Evolutionary conservation across 2,888 invertebrate species (phyloP).

Genomic region (Acronicta aceris): DNA sequence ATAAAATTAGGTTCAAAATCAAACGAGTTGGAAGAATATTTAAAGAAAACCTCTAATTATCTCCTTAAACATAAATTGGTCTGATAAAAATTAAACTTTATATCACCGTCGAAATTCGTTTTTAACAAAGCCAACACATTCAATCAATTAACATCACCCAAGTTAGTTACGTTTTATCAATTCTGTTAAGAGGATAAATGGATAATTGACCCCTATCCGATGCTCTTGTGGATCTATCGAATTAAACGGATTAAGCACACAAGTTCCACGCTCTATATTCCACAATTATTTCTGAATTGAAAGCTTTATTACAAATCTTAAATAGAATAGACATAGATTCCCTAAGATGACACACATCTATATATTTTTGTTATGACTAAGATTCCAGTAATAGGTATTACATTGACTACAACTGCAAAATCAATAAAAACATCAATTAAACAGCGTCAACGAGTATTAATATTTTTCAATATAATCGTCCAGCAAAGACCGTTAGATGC

Average conservation of each 20-base stretch:
- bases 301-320: conserved; percentile 48
- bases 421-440: conserved; percentile 12
- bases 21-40: background rate
- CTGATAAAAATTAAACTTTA: conserved; percentile 68
- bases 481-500: conserved; percentile 10
- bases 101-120: conserved; percentile 75
- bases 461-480: conserved; percentile 29
- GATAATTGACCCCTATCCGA: conserved; percentile 88
- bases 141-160: conserved; percentile 86
- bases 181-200: conserved; percentile 89
- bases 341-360: background rate
- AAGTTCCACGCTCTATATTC: conserved; percentile 76
- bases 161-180: conserved; percentile 88
- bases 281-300: conserved; percentile 56
- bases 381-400: no score
- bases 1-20: no score
- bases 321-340: conserved; percentile 25
- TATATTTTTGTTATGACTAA: background rate
- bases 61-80: conserved; percentile 48
- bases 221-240: conserved; percentile 81
- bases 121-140: conserved; percentile 80
- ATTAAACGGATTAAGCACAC: conserved; percentile 82
- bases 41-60: conserved; percentile 49
- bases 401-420: background rate
- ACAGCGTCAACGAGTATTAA: conserved; percentile 1